Percentiles rank a stretch among this genome's conserved stretches.
phyloP scores from a whole-genome alignment of 1,140 invertebrate species.

The Pogonus chalceus region DNA sequence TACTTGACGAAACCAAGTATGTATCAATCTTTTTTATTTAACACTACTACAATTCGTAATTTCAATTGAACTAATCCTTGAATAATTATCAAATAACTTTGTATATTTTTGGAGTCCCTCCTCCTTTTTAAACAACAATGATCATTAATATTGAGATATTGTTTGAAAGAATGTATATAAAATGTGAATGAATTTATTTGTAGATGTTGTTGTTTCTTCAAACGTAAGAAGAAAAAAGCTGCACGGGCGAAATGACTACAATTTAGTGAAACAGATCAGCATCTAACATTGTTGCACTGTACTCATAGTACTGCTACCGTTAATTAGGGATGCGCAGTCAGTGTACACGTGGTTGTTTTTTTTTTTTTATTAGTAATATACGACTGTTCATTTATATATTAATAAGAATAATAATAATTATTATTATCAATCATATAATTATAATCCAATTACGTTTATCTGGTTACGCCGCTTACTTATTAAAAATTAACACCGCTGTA shows the following conservation, averaged over 20 bases:
- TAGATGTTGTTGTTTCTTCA: conserved; percentile 96
- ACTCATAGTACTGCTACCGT: conserved; percentile 35
- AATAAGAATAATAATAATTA: conserved; percentile 31
- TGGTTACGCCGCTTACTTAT: conserved; percentile 25
- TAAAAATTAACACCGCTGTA: background rate
- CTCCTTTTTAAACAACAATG: background rate
- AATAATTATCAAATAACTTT: background rate
- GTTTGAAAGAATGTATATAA: background rate
- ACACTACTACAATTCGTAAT: background rate
- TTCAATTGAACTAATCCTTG: background rate
- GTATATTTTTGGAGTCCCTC: background rate
- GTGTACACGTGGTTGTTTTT: background rate
- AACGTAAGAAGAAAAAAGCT: conserved; percentile 92
- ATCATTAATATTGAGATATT: background rate
- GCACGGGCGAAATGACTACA: conserved; percentile 69
- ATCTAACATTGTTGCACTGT: conserved; percentile 34
- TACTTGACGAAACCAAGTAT: conserved; percentile 87
- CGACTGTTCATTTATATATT: conserved; percentile 20
- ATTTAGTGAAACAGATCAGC: conserved; percentile 36
- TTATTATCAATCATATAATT: conserved; percentile 29
- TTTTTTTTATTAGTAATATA: background rate
- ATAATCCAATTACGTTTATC: conserved; percentile 31
- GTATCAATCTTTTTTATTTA: conserved; percentile 35
- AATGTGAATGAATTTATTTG: conserved; percentile 35
- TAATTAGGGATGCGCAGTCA: conserved; percentile 25